These are phyloP conservation scores for Heterodera filipjevi DNA, from an alignment of 2,888 invertebrate genomes.

Conservation along the genomic window DNA sequence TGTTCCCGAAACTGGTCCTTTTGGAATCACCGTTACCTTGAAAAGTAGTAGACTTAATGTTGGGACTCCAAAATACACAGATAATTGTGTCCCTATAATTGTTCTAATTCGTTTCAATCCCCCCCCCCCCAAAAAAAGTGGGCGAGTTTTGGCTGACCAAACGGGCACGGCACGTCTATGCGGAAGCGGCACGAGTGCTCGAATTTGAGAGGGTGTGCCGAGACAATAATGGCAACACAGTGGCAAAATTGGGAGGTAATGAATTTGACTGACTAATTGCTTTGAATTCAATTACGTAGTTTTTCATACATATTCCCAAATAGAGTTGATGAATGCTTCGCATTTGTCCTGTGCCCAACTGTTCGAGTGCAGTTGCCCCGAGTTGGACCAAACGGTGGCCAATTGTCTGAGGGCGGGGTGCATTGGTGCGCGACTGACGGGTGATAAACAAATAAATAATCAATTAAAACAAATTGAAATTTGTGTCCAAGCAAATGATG, in stretches of 20 bases:
- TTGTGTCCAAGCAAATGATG: too few species aligned
- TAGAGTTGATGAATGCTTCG: constrained; percentile 81
- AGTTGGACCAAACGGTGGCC: constrained; percentile 42
- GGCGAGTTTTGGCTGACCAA: constrained; percentile 75
- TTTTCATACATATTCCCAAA: not conserved
- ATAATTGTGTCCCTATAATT: not conserved
- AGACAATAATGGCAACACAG: constrained; percentile 36
- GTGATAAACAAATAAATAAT: not conserved
- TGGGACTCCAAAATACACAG: too few species aligned
- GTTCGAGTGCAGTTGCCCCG: constrained; percentile 50
- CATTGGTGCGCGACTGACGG: constrained; percentile 84
- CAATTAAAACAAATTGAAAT: too few species aligned
- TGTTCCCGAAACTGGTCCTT: too few species aligned
- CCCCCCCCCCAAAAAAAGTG: constrained; percentile 46
- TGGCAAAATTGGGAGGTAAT: constrained; percentile 69
- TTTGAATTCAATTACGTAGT: not conserved
- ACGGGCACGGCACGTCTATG: constrained; percentile 82
- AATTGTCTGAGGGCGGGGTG: constrained; percentile 59
- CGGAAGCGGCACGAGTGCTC: constrained; percentile 82
- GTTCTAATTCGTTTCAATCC: constrained; percentile 32
- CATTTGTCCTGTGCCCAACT: constrained; percentile 75
- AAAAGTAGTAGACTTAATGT: too few species aligned
- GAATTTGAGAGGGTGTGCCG: constrained; percentile 76
- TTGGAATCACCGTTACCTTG: too few species aligned
- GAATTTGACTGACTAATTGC: not conserved